phyloP scores from a whole-genome alignment of 2,113 vertebrate genomes.

The Probosciger aterrimus region DNA sequence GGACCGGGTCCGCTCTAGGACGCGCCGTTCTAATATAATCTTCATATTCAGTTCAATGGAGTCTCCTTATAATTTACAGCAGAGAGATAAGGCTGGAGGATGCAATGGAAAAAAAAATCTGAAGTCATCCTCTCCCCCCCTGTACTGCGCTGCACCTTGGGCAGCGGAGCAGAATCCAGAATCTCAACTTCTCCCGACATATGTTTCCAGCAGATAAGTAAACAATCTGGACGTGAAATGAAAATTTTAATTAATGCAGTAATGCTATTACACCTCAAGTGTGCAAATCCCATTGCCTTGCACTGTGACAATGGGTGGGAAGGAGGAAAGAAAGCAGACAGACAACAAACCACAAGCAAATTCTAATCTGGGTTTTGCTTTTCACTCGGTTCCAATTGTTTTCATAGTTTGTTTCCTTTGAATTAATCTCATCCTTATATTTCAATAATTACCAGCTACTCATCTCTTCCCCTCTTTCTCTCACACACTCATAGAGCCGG shows the following conservation, averaged over 20 bases:
- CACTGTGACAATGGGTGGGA: constrained; percentile 80
- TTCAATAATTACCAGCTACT: constrained; percentile 68
- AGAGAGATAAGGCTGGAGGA: constrained; percentile 89
- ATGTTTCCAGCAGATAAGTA: constrained; percentile 99
- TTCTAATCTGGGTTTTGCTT: constrained; percentile 75
- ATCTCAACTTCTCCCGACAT: constrained; percentile 96
- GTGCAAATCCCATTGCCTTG: constrained; percentile 89
- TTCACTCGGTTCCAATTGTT: constrained; percentile 76
- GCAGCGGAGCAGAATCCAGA: constrained; percentile 95
- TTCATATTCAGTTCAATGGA: constrained; percentile 91
- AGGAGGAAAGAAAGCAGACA: constrained; percentile 42
- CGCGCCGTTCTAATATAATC: constrained; percentile 80
- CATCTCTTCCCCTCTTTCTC: constrained; percentile 46
- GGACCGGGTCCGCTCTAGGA: constrained; percentile 85
- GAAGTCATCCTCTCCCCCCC: constrained; percentile 73
- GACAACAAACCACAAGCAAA: constrained; percentile 74
- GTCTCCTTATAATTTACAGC: constrained; percentile 95
- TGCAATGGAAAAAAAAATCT: constrained; percentile 87
- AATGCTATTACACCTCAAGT: constrained; percentile 92
- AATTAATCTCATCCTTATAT: constrained; percentile 73
- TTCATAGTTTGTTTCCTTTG: constrained; percentile 75
- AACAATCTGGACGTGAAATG: constrained; percentile 99
- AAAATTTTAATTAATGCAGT: constrained; percentile 98
- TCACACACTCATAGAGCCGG: constrained; percentile 31
- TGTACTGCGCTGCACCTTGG: constrained; percentile 93